phyloP scores from a whole-genome alignment of 2,888 invertebrate genomes.

The Athetis lepigone region DNA sequence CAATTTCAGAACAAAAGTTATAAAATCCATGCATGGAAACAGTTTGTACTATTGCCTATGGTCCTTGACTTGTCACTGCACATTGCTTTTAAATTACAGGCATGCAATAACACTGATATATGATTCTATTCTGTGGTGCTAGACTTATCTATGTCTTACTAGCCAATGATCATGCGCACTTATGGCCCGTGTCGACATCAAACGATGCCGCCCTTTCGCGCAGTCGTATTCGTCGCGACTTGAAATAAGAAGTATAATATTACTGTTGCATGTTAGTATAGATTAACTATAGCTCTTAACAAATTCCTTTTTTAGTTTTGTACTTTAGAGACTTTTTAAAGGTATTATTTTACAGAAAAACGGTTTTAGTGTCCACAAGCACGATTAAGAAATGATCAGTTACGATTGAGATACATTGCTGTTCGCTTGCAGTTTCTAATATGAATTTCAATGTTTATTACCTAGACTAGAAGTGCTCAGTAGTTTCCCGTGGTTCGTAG shows the following conservation, averaged over 20 bases:
- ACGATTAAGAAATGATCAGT: neutral
- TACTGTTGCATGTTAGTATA: constrained; percentile 27
- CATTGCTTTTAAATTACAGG: neutral
- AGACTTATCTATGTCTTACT: constrained; percentile 21
- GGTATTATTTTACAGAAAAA: neutral
- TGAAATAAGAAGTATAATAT: constrained; percentile 33
- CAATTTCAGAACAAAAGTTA: neutral
- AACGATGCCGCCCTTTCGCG: constrained; percentile 51
- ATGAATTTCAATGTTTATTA: too few species aligned
- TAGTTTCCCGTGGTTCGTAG: too few species aligned
- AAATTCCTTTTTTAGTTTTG: constrained; percentile 10
- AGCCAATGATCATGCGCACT: constrained; percentile 33
- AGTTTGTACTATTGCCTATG: neutral
- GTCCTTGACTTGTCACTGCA: neutral
- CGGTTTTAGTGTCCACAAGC: neutral
- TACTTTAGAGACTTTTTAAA: neutral
- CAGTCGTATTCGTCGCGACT: constrained; percentile 29
- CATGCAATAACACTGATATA: neutral
- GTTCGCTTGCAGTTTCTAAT: too few species aligned
- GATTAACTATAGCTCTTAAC: constrained; percentile 17
- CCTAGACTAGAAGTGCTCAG: too few species aligned
- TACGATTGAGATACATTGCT: too few species aligned
- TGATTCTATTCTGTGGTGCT: neutral
- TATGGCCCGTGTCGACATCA: constrained; percentile 50
- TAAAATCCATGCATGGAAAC: constrained; percentile 9